Conservation (phyloP, 2,888 invertebrate genomes). For the Tipula vernalis region DNA sequence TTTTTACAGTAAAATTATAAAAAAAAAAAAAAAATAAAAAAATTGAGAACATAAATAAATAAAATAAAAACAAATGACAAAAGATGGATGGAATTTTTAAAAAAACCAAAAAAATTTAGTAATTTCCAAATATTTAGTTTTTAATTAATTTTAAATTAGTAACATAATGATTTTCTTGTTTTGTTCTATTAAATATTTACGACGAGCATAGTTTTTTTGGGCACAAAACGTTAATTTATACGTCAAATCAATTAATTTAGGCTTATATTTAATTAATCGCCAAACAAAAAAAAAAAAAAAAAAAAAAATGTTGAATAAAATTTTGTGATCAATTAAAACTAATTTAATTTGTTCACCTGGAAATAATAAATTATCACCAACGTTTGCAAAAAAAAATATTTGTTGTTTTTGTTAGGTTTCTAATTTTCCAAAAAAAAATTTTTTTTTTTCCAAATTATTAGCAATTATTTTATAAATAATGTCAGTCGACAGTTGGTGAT, state of each 20-base stretch:
- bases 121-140: neutral
- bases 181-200: neutral
- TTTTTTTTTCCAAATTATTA: neutral
- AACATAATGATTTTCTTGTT: neutral
- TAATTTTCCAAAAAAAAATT: neutral
- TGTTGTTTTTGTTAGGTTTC: neutral
- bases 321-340: neutral
- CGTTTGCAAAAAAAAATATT: neutral
- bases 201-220: neutral
- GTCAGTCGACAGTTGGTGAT: neutral
- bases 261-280: neutral
- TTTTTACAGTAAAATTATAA: neutral
- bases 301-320: neutral
- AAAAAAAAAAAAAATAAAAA: conserved; percentile 10
- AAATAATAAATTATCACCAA: neutral
- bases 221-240: neutral
- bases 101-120: neutral
- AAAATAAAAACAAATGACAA: neutral
- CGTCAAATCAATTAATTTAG: neutral
- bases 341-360: neutral
- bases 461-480: neutral
- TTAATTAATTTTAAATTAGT: neutral
- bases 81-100: neutral
- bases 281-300: too few species aligned
- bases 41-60: neutral